phyloP scores from a whole-genome alignment of 2,888 invertebrate genomes.

The Alentia gelatinosa region DNA sequence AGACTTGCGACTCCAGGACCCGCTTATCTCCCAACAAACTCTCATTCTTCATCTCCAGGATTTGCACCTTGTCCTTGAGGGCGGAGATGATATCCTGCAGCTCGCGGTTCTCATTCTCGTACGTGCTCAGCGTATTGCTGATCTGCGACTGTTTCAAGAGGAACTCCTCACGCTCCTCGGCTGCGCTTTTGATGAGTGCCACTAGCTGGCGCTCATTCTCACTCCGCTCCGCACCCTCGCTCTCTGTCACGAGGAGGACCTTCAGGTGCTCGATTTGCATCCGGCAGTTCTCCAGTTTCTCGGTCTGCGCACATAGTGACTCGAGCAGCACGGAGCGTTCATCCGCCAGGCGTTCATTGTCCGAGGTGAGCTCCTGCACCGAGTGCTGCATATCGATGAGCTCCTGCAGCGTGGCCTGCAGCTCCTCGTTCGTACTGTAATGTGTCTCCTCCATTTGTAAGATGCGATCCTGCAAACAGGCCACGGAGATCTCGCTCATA shows the following conservation, averaged over 20 bases:
- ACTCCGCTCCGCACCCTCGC: conserved; percentile 76
- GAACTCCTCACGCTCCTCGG: conserved; percentile 79
- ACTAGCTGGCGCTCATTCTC: conserved; percentile 85
- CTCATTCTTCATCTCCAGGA: conserved; percentile 88
- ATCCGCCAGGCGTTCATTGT: conserved; percentile 92
- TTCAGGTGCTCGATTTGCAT: conserved; percentile 92
- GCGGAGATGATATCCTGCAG: conserved; percentile 80
- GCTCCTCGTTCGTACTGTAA: conserved; percentile 82
- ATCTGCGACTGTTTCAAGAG: conserved; percentile 88
- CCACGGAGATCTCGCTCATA: conserved; percentile 91
- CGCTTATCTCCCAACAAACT: conserved; percentile 88
- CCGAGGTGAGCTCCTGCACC: conserved; percentile 91
- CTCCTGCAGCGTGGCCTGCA: conserved; percentile 95
- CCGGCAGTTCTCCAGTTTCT: conserved; percentile 92
- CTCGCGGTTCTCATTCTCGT: conserved; percentile 74
- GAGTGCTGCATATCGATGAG: conserved; percentile 91
- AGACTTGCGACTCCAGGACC: conserved; percentile 87
- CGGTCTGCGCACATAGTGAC: conserved; percentile 94
- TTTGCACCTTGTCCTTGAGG: conserved; percentile 85
- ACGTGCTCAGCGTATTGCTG: conserved; percentile 85
- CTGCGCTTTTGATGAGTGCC: conserved; percentile 86
- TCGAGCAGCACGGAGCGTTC: conserved; percentile 94
- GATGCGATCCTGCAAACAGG: conserved; percentile 94
- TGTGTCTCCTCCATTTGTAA: conserved; percentile 95
- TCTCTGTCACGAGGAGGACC: conserved; percentile 83